Evolutionary conservation across 2,113 vertebrate species (phyloP), one percentile per base, ranked within the genome.

Genomic region (Salvelinus alpinus): DNA sequence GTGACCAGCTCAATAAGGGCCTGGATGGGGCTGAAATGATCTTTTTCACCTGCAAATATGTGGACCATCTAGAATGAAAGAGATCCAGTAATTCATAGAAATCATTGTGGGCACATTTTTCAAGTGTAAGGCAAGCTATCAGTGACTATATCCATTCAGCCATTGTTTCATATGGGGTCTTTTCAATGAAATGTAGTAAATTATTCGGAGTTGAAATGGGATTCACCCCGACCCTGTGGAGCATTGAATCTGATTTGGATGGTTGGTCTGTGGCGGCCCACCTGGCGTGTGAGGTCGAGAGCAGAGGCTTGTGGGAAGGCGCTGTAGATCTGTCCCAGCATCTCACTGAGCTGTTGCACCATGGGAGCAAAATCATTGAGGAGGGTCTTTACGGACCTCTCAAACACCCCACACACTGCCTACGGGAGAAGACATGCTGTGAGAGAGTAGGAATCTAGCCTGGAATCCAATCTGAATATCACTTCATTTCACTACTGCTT

Each of bases 401-500:
- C 96, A 78, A 99, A 99, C 75, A 99, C 94, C 51, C 95, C 95
- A 47, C 97, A 99, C 76, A 97, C 96, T 0, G 97, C 96, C 97
- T 99, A 89, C 0, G 64, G 78, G 70, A 70, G 67, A 59, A 34
- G 34, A 72, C 20, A 65, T 1, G 27, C 22, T 18, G 60, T 68
- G 76, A 82, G 79, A 29, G 44, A 62, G 54, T 3, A 29, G 71
- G 71, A 74, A 62, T 77, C 74, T 51, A 51, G 51, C 1, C 51
- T 54, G 16, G 16, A 54, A 54, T 54, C 51, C 51, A 54, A 18
- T 16, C 51, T 14, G 16, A 54, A 54, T 18, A 54, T 54, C 14
- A 16, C 48, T 51, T 11, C 1, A 3, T 13, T 51, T 51, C 14
- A 51, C 48, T 51, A 38, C 8, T 38, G 38, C 38, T 51, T 54